phyloP scores from a whole-genome alignment of 2,888 invertebrate species.

The Lordiphosa andalusiaca region DNA sequence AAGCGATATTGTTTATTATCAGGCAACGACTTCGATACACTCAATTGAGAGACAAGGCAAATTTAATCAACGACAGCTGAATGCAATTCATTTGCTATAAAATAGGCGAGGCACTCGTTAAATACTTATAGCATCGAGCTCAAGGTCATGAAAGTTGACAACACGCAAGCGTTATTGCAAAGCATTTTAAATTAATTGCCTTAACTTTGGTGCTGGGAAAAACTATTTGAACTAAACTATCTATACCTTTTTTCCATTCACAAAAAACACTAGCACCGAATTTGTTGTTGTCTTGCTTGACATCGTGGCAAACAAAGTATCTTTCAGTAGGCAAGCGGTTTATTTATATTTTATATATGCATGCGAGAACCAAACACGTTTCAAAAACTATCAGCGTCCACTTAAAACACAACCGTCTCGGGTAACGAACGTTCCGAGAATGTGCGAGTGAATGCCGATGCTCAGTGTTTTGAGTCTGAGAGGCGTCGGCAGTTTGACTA shows the following conservation, averaged over 20 bases:
- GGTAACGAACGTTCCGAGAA: constrained; percentile 42
- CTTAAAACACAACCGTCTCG: constrained; percentile 48
- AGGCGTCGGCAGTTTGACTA: too few species aligned
- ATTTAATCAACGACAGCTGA: constrained; percentile 5
- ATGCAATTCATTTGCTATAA: constrained; percentile 13
- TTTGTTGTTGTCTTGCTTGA: constrained; percentile 17
- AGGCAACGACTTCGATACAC: constrained; percentile 1
- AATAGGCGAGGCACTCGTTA: constrained; percentile 9
- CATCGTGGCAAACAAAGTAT: constrained; percentile 16
- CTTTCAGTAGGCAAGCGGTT: constrained; percentile 8
- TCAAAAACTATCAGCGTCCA: constrained; percentile 11
- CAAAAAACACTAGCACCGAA: constrained; percentile 72
- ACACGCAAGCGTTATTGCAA: too few species aligned
- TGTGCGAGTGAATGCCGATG: constrained; percentile 21
- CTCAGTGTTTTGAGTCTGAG: constrained; percentile 17
- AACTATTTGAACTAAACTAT: constrained; percentile 1
- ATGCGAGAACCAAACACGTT: constrained; percentile 30
- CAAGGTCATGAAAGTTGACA: neutral
- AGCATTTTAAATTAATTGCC: constrained; percentile 1
- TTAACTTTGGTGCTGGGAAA: neutral
- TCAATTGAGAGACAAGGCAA: constrained; percentile 20
- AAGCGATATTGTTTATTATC: constrained; percentile 5
- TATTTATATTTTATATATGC: constrained; percentile 15
- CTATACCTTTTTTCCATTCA: constrained; percentile 77
- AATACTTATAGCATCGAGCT: constrained; percentile 5